Evolutionary conservation across 2,113 vertebrate genomes (phyloP).

Genomic region (Pteruthius melanotis): DNA sequence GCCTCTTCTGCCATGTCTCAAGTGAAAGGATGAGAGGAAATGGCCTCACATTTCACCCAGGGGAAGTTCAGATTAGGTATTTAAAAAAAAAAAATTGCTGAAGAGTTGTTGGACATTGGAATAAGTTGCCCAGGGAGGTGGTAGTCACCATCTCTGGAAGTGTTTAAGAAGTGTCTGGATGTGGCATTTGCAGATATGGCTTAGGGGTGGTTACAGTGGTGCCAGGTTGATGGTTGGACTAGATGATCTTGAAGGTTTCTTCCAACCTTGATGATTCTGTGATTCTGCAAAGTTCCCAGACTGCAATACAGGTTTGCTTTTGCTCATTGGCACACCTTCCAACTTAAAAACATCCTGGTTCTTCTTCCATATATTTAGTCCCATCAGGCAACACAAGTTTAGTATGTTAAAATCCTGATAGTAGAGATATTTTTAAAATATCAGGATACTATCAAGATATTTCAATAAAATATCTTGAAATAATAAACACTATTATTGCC

Average conservation of each 20-base stretch:
- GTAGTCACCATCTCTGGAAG: background rate
- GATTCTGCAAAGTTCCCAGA: background rate
- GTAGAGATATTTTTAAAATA: background rate
- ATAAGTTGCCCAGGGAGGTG: background rate
- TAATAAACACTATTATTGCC: background rate
- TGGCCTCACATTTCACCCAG: fast-evolving
- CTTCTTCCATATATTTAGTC: background rate
- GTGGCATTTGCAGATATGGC: background rate
- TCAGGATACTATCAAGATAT: no score
- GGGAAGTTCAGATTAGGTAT: background rate
- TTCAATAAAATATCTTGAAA: no score
- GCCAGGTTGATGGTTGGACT: background rate
- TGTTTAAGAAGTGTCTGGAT: background rate
- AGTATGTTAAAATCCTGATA: background rate
- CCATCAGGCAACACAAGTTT: background rate
- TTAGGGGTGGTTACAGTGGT: background rate
- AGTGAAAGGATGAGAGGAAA: background rate
- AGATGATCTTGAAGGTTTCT: background rate
- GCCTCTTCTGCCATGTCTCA: background rate
- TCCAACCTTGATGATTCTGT: background rate
- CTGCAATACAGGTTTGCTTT: background rate
- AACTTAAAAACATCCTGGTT: background rate
- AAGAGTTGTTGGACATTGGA: background rate
- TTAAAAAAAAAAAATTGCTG: background rate
- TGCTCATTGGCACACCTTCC: background rate